phyloP scores from a whole-genome alignment of 2,888 invertebrate genomes.

The Lasioglossum marginatum region DNA sequence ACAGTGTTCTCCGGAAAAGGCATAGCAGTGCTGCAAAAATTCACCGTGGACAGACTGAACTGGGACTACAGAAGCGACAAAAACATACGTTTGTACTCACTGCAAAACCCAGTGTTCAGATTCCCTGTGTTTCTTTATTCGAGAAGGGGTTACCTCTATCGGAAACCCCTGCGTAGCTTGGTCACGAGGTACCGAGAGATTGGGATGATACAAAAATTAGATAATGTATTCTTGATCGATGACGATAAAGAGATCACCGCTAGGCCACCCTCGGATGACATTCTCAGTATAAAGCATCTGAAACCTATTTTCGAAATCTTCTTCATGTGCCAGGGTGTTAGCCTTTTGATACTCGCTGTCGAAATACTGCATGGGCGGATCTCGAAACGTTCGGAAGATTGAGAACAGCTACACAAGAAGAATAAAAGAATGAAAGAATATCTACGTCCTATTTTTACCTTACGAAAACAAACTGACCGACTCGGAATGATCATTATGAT shows the following conservation, averaged over 20 bases:
- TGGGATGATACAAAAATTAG: slow-evolving; percentile 47
- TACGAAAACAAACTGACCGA: not conserved
- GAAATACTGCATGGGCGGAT: slow-evolving; percentile 22
- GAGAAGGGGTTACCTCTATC: slow-evolving; percentile 50
- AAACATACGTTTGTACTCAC: slow-evolving; percentile 41
- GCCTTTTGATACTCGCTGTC: slow-evolving; percentile 20
- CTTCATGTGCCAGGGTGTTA: slow-evolving; percentile 25
- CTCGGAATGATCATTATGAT: not conserved
- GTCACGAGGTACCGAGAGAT: slow-evolving; percentile 43
- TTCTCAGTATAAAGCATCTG: slow-evolving; percentile 46
- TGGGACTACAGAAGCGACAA: slow-evolving; percentile 48
- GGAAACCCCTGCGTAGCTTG: slow-evolving; percentile 34
- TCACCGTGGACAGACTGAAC: slow-evolving; percentile 53
- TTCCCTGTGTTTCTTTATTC: slow-evolving; percentile 54
- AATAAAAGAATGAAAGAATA: not conserved
- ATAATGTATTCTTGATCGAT: slow-evolving; percentile 29
- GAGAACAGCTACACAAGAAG: not conserved
- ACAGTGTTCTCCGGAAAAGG: slow-evolving; percentile 30
- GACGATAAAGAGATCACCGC: slow-evolving; percentile 33
- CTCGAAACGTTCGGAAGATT: not conserved
- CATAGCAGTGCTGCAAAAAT: slow-evolving; percentile 37
- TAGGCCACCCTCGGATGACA: slow-evolving; percentile 19
- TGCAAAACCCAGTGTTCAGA: slow-evolving; percentile 28
- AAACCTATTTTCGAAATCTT: slow-evolving; percentile 39
- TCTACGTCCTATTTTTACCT: too few relatives aligned